Evolutionary conservation across 2,797 vertebrate genomes (phyloP).

Genomic region (Sitta carolinensis): DNA sequence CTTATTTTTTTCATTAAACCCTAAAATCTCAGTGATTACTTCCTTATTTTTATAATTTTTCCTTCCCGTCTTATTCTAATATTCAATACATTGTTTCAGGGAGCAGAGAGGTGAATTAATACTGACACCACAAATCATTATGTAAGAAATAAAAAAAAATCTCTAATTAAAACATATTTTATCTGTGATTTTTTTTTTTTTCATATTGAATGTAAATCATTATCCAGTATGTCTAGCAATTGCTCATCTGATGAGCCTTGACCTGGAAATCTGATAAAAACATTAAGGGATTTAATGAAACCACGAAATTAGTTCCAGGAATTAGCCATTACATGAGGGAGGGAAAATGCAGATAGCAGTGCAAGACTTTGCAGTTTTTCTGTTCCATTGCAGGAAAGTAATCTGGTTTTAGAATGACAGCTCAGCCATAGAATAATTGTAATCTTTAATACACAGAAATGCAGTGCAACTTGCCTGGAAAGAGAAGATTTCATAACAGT

Average conservation of each 20-base stretch:
- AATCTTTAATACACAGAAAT: neutral
- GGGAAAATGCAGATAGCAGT: neutral
- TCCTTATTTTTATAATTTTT: neutral
- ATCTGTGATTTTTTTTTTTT: neutral
- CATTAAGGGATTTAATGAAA: conserved; percentile 9
- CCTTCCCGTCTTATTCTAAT: neutral
- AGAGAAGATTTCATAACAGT: neutral
- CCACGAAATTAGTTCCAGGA: conserved; percentile 1
- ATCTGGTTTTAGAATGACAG: neutral
- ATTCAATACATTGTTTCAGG: neutral
- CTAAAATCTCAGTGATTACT: neutral
- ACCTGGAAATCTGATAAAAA: neutral
- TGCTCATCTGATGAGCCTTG: neutral
- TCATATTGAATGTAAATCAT: neutral
- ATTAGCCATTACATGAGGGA: neutral
- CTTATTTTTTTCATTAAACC: neutral
- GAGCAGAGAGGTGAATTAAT: neutral
- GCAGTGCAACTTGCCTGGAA: neutral
- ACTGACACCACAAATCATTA: neutral
- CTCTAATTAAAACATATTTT: neutral
- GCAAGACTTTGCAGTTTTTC: neutral
- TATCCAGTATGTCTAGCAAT: neutral
- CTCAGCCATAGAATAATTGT: neutral
- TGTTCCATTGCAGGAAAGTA: neutral
- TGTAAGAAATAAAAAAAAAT: neutral